phyloP scores from a whole-genome alignment of 2,888 invertebrate genomes.

The Crocallis elinguaria region DNA sequence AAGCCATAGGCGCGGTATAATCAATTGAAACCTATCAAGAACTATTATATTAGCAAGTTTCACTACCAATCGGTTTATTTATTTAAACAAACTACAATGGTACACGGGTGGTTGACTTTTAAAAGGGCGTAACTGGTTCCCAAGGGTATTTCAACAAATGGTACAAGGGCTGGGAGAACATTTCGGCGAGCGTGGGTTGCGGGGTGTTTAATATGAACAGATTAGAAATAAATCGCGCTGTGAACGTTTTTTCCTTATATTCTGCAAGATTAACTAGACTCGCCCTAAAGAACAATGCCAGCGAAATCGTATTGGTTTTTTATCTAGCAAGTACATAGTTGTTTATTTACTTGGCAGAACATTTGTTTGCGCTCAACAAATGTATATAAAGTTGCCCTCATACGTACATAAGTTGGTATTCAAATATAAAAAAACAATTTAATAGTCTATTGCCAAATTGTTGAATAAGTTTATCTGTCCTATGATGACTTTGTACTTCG shows the following conservation, averaged over 20 bases:
- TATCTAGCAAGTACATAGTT: background rate
- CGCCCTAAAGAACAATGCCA: constrained; percentile 8
- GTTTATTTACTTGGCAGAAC: background rate
- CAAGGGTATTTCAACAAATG: constrained; percentile 3
- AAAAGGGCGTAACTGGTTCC: background rate
- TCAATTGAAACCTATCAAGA: no score
- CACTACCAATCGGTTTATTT: no score
- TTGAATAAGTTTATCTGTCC: no score
- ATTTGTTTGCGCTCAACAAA: no score
- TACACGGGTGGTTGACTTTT: constrained; percentile 5
- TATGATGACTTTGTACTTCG: no score
- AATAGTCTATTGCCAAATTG: no score
- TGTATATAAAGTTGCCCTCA: no score
- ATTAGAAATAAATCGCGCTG: constrained; percentile 7
- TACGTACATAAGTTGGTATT: no score
- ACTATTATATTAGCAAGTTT: no score
- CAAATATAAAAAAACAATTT: no score
- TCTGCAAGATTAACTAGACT: constrained; percentile 12
- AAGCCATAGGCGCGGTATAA: no score
- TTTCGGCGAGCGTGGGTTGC: constrained; percentile 15
- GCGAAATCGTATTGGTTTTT: constrained; percentile 2
- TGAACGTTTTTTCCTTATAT: constrained; percentile 17
- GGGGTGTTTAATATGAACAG: background rate
- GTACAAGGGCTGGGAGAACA: constrained; percentile 10
- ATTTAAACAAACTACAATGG: constrained; percentile 4